Evolutionary conservation across 2,113 vertebrate species (phyloP).

Genomic region (Macquaria australasica): DNA sequence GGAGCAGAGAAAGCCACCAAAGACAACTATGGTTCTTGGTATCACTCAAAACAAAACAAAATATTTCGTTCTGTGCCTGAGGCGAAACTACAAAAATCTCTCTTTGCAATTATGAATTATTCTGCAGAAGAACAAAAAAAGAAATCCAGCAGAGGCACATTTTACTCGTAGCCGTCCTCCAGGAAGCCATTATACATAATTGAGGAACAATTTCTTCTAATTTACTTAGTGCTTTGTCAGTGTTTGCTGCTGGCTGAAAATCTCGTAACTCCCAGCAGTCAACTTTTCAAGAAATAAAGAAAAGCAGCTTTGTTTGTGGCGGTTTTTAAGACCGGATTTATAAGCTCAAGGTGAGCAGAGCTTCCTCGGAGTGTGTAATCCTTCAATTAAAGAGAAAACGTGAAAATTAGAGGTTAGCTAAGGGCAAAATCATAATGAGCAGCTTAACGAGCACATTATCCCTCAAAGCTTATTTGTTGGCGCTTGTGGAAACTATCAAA

Average conservation of each 20-base stretch:
- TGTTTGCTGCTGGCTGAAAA: not conserved
- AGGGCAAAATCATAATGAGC: constrained; percentile 18
- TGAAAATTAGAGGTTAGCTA: constrained; percentile 2
- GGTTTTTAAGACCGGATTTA: not conserved
- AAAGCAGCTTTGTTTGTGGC: not conserved
- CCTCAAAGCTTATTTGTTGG: not conserved
- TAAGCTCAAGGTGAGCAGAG: not conserved
- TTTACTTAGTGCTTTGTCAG: constrained; percentile 32
- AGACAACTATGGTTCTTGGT: not conserved
- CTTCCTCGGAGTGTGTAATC: not conserved
- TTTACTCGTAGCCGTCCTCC: constrained; percentile 33
- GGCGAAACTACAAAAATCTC: constrained; percentile 6
- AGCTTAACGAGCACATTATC: not conserved
- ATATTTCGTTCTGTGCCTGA: constrained; percentile 31
- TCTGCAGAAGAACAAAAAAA: constrained; percentile 42
- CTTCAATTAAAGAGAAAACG: constrained; percentile 4
- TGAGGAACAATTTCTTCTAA: constrained; percentile 27
- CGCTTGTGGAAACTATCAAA: not conserved
- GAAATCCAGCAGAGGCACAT: constrained; percentile 32
- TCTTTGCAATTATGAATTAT: constrained; percentile 38
- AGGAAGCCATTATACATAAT: constrained; percentile 49
- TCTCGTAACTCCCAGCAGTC: not conserved
- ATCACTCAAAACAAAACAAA: constrained; percentile 27
- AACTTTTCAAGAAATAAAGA: constrained; percentile 5
- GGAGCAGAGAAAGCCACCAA: not conserved